Evolutionary conservation across 1,140 invertebrate species (phyloP).

Genomic region (Aphelenchoides avenae): DNA sequence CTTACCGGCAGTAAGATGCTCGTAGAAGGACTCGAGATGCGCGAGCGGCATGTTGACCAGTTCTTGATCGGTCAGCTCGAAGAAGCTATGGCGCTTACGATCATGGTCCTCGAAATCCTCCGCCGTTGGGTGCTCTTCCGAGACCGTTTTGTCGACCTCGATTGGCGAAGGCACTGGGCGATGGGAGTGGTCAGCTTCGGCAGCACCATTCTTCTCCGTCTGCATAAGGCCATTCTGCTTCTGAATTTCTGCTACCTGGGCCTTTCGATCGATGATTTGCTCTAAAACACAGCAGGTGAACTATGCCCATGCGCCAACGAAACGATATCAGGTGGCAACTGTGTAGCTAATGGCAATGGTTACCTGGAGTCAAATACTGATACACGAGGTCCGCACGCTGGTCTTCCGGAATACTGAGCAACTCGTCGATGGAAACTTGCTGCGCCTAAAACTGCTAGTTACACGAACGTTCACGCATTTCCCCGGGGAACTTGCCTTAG

Average conservation of each 20-base stretch:
- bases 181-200: too few relatives aligned
- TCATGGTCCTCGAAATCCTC: conserved; percentile 7
- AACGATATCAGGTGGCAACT: neutral
- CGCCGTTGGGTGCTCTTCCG: conserved; percentile 6
- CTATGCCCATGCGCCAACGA: too few relatives aligned
- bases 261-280: conserved; percentile 7
- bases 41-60: neutral
- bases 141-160: conserved; percentile 4
- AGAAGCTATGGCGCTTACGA: conserved; percentile 12
- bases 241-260: neutral
- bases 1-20: conserved; percentile 14
- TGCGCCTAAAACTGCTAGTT: too few relatives aligned
- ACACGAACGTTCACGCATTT: too few relatives aligned
- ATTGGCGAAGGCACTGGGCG: too few relatives aligned
- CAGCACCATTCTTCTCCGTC: too few relatives aligned
- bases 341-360: neutral
- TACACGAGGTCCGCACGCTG: conserved; percentile 6
- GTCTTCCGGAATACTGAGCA: conserved; percentile 5
- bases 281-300: conserved; percentile 3
- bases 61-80: conserved; percentile 5
- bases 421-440: conserved; percentile 4
- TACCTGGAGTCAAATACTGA: conserved; percentile 14
- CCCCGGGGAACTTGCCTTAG: too few relatives aligned
- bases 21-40: conserved; percentile 11
- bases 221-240: too few relatives aligned